Percentiles rank a stretch among this genome's conserved stretches.
phyloP scores from a whole-genome alignment of 2,797 vertebrate species.

The Chrysocyon brachyurus region DNA sequence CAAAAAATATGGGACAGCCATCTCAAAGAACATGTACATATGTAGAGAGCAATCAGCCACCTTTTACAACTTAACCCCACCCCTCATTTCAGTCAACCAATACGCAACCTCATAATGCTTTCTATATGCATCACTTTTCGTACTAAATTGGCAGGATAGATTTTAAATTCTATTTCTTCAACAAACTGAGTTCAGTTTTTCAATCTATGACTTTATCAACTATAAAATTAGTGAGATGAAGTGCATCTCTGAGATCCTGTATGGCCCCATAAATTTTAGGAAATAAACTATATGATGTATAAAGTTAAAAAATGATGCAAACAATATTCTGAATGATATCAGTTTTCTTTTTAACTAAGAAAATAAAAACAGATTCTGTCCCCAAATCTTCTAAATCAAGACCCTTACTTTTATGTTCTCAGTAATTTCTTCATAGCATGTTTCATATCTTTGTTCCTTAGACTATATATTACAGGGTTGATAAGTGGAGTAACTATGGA shows the following conservation, averaged over 20 bases:
- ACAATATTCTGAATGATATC: not conserved
- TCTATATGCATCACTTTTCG: constrained; percentile 65
- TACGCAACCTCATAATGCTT: constrained; percentile 72
- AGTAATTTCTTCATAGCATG: constrained; percentile 74
- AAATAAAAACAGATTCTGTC: not conserved
- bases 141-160: not conserved
- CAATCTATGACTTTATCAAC: not conserved
- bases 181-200: not conserved
- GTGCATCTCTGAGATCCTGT: not conserved
- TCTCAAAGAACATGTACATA: constrained; percentile 88
- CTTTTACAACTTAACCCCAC: constrained; percentile 80
- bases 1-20: constrained; percentile 88
- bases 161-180: constrained; percentile 16
- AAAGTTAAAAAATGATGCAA: not conserved
- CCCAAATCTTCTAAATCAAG: constrained; percentile 18
- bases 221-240: not conserved
- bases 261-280: not conserved
- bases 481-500: constrained; percentile 79
- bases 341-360: constrained; percentile 16
- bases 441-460: constrained; percentile 83
- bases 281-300: not conserved
- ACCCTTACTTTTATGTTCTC: not conserved
- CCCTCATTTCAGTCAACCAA: constrained; percentile 73
- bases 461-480: constrained; percentile 83
- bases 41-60: constrained; percentile 86